These are phyloP conservation scores for Vicugna pacos DNA, from an alignment of 2,113 vertebrate species.

Conservation along the genomic window DNA sequence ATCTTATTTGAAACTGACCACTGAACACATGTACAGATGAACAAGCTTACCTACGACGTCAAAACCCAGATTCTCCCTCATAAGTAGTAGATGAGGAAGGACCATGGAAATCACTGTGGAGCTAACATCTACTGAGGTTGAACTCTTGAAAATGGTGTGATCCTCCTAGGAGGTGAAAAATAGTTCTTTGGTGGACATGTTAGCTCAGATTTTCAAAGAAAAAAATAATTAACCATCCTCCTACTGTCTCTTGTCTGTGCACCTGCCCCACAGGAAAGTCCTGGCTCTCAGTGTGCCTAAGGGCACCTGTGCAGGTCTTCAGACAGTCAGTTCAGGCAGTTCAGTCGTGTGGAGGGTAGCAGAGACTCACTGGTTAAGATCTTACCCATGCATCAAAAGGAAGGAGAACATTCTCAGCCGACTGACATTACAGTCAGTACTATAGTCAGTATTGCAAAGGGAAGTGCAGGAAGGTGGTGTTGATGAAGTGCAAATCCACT, in stretches of 20 bases:
- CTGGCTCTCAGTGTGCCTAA: background rate
- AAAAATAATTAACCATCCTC: background rate
- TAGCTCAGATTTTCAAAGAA: background rate
- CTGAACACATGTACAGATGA: background rate
- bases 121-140: background rate
- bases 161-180: background rate
- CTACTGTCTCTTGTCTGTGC: background rate
- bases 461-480: background rate
- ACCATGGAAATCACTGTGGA: background rate
- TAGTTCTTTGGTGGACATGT: background rate
- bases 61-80: background rate
- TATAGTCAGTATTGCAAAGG: background rate
- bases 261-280: background rate
- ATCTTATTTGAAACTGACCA: background rate
- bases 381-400: background rate
- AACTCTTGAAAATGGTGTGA: background rate
- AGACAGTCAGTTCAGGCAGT: background rate
- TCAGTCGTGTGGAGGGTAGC: background rate
- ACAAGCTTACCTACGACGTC: background rate
- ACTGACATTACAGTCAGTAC: too few species aligned
- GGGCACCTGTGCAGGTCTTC: background rate
- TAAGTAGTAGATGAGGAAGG: background rate
- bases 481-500: background rate
- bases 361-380: background rate
- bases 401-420: background rate